phyloP scores from a whole-genome alignment of 2,888 invertebrate species.

The Lapara coniferarum region DNA sequence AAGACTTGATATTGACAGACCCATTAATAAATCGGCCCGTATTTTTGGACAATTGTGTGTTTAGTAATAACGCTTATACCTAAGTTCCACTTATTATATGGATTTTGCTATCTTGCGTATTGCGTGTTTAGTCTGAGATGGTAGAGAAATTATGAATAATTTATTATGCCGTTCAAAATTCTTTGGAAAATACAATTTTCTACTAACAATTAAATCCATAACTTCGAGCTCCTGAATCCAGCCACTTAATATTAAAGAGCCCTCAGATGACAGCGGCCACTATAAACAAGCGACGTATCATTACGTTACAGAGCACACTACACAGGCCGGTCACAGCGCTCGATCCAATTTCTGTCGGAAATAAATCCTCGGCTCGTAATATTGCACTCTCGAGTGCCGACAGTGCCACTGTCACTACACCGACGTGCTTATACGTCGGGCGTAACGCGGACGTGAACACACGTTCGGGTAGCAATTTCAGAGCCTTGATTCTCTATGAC shows the following conservation, averaged over 20 bases:
- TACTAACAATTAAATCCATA: too few relatives aligned
- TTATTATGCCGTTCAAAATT: too few relatives aligned
- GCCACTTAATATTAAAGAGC: neutral
- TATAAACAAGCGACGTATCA: neutral
- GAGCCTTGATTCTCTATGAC: too few relatives aligned
- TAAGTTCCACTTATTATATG: neutral
- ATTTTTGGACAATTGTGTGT: neutral
- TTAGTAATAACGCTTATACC: neutral
- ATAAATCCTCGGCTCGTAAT: constrained; percentile 48
- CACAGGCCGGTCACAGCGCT: constrained; percentile 27
- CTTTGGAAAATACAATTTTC: too few relatives aligned
- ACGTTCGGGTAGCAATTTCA: too few relatives aligned
- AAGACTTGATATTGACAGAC: constrained; percentile 33
- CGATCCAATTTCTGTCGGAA: constrained; percentile 55
- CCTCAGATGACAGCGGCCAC: too few relatives aligned
- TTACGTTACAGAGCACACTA: neutral
- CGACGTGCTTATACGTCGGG: neutral
- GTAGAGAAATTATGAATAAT: too few relatives aligned
- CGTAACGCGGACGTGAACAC: too few relatives aligned
- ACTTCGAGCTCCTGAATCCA: neutral
- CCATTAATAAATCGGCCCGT: constrained; percentile 39
- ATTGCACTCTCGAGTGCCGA: neutral
- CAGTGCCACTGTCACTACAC: neutral
- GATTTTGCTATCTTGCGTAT: too few relatives aligned
- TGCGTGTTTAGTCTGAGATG: too few relatives aligned